phyloP scores from a whole-genome alignment of 2,113 vertebrate species.

The Cebus imitator region DNA sequence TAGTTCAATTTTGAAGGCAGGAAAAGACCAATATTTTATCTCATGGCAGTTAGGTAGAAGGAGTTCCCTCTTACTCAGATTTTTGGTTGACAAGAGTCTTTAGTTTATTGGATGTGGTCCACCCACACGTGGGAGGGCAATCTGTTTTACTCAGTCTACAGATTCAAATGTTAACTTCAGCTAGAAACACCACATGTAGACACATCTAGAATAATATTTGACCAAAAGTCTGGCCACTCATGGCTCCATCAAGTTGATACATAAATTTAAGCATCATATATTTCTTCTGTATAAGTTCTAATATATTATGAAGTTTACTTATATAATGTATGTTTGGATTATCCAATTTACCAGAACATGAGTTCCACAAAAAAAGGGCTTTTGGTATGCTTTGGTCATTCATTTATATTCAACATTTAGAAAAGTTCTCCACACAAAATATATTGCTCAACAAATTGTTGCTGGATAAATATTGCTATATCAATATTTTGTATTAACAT shows the following conservation, averaged over 20 bases:
- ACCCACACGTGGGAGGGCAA: neutral
- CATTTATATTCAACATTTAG: neutral
- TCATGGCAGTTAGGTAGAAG: neutral
- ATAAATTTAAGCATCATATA: neutral
- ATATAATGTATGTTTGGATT: neutral
- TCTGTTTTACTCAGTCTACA: neutral
- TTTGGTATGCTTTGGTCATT: neutral
- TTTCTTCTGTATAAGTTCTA: neutral
- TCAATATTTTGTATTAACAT: neutral
- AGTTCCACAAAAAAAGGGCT: neutral
- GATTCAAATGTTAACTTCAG: neutral
- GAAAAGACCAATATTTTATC: neutral
- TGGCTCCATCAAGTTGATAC: neutral
- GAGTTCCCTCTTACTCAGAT: neutral
- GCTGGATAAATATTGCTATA: neutral
- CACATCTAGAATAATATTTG: neutral
- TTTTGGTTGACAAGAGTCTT: neutral
- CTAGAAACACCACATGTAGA: neutral
- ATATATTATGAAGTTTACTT: neutral
- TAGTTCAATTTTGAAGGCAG: neutral
- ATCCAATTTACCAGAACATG: neutral
- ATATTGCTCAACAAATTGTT: neutral
- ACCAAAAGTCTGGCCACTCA: neutral
- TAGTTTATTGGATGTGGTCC: too few species aligned
- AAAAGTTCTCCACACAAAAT: neutral